Evolutionary conservation across 2,888 invertebrate genomes (phyloP).

Genomic region (Oscheius myriophilus): DNA sequence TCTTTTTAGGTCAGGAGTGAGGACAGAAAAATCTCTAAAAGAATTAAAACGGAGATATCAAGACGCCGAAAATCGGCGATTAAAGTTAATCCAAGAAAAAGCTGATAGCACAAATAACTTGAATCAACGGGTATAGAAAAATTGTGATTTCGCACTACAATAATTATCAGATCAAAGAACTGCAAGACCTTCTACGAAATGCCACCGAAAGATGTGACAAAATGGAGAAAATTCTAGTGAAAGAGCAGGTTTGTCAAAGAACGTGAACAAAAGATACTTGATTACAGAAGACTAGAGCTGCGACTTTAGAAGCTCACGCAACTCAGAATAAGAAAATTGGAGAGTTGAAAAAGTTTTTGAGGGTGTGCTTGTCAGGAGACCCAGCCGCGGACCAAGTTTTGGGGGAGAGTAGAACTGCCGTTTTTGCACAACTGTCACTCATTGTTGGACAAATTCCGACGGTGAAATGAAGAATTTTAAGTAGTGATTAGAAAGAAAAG

Average conservation of each 20-base stretch:
- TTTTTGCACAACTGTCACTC: constrained; percentile 10
- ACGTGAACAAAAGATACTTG: neutral
- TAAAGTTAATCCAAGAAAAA: constrained; percentile 8
- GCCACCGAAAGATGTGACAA: constrained; percentile 15
- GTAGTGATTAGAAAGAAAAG: constrained; percentile 31
- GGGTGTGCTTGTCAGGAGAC: neutral
- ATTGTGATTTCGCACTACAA: neutral
- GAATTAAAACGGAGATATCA: constrained; percentile 5
- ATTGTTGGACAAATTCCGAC: constrained; percentile 22
- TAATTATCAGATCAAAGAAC: constrained; percentile 6
- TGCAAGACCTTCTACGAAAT: constrained; percentile 11
- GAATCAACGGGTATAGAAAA: neutral
- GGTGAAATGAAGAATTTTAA: constrained; percentile 9
- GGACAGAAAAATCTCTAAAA: constrained; percentile 2
- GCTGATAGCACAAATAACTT: neutral
- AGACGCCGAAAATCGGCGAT: constrained; percentile 7
- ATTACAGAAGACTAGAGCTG: neutral
- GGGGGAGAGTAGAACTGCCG: constrained; percentile 20
- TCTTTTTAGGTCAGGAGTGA: neutral
- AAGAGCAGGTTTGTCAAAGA: constrained; percentile 1
- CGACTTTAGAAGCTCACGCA: constrained; percentile 15
- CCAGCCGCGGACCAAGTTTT: constrained; percentile 5
- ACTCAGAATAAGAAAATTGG: constrained; percentile 14
- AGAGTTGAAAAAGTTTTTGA: constrained; percentile 13
- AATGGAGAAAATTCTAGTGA: constrained; percentile 8